Base-by-base conservation (phyloP, 2,888 invertebrate species). In the Andrena camellia region DNA sequence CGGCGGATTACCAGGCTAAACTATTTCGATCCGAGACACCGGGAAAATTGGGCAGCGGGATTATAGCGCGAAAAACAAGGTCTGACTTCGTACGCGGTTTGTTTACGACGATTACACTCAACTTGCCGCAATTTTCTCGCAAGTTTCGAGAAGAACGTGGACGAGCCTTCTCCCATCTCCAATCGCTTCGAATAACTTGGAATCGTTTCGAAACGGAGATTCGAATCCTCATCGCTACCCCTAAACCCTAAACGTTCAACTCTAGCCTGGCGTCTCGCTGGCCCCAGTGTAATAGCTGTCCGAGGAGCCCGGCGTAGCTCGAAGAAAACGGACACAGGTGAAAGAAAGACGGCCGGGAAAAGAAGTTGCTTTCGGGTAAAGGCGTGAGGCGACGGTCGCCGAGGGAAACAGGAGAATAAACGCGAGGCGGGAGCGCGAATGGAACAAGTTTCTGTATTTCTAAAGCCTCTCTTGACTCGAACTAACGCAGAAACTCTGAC, bases 381-480 rank as follows among this genome's bases (percentile, higher is more conserved):
- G n/a, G 63, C 8, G 63, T 2, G 57, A 1, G 48, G 48, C 42
- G 79, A 73, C 54, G 64, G 64, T 66, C 79, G 66, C 69, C 17
- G 20, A 59, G 54, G 42, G 42, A 64, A 69, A 75, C 66, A 52
- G 67, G 42, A 59, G 31, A 81, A 59, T 64, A 66, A 75, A 67
- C 73, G 67, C 50, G 62, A 42, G 42, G 50, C 54, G 35, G 50
- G 52, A 35, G 17, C 57, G 8, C 72, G 78, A 81, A 85, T 84
- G 89, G 86, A 89, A 89, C 88, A 84, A 88, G 89, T 89, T 89
- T 86, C 86, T 75, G 88, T 83, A 82, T 89, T 89, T 89, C 89
- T 89, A 89, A 89, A 88, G 89, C 59, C 74, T 85, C 79, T 74
- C 70, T 71, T 69, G 60, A 67, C 60, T 60, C 54, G 31, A 67